phyloP scores from a whole-genome alignment of 1,140 invertebrate species.

The Bombus soroeensis region DNA sequence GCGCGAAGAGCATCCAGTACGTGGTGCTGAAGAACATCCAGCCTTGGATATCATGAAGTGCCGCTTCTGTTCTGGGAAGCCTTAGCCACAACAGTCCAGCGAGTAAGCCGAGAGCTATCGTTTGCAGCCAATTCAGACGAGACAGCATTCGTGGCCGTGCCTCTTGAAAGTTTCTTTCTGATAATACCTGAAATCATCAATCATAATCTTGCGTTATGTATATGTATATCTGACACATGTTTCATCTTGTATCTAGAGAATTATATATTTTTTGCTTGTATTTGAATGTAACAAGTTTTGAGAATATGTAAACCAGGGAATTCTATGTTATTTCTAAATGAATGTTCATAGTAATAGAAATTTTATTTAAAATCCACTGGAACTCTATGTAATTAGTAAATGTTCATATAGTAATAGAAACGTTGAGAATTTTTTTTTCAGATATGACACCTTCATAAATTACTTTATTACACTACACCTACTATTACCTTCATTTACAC shows the following conservation, averaged over 20 bases:
- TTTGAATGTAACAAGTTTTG: too few relatives aligned
- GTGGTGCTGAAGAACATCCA: slow-evolving; percentile 95
- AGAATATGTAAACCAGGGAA: background rate
- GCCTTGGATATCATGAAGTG: slow-evolving; percentile 91
- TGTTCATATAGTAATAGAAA: too few relatives aligned
- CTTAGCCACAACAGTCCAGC: slow-evolving; percentile 92
- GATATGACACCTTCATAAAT: too few relatives aligned
- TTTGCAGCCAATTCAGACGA: slow-evolving; percentile 92
- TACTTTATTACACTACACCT: too few relatives aligned
- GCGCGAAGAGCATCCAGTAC: slow-evolving; percentile 94
- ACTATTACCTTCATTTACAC: too few relatives aligned
- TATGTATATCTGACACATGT: background rate
- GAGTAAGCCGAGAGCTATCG: slow-evolving; percentile 88
- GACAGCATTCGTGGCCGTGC: slow-evolving; percentile 91
- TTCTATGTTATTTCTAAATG: background rate
- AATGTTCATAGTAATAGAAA: too few relatives aligned
- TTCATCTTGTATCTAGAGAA: background rate
- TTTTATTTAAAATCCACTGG: too few relatives aligned
- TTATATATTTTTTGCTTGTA: too few relatives aligned
- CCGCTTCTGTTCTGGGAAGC: slow-evolving; percentile 88
- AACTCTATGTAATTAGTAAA: too few relatives aligned
- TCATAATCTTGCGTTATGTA: background rate
- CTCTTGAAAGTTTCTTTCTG: slow-evolving; percentile 91
- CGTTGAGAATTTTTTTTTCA: too few relatives aligned
- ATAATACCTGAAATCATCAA: slow-evolving; percentile 84